Conservation (phyloP, 2,888 invertebrate species). For the Helicoverpa assulta region DNA sequence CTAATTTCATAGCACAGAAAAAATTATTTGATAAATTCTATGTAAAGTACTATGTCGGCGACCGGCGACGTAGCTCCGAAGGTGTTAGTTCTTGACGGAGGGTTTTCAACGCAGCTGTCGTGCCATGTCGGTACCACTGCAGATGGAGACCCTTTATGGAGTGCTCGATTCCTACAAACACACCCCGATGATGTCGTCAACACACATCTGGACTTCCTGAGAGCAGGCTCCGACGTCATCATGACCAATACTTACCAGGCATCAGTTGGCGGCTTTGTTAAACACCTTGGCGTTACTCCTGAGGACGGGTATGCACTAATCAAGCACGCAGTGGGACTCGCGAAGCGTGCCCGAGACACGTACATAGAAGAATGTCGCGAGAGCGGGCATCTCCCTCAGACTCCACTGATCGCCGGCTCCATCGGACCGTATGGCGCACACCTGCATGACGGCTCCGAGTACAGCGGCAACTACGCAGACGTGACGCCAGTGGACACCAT, state of each 20-base stretch:
- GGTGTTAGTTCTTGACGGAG: slow-evolving; percentile 91
- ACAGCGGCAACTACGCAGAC: slow-evolving; percentile 94
- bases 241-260: slow-evolving; percentile 97
- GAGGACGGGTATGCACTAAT: slow-evolving; percentile 93
- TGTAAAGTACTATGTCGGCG: slow-evolving; percentile 31
- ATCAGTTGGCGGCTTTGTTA: slow-evolving; percentile 93
- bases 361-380: slow-evolving; percentile 87
- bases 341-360: slow-evolving; percentile 92
- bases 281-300: slow-evolving; percentile 92
- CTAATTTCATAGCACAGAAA: background rate
- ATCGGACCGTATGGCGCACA: slow-evolving; percentile 98
- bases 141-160: slow-evolving; percentile 97
- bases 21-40: background rate
- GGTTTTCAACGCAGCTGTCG: slow-evolving; percentile 95
- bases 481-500: slow-evolving; percentile 91
- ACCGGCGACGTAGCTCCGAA: slow-evolving; percentile 47
- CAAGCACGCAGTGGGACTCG: slow-evolving; percentile 92
- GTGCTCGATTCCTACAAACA: slow-evolving; percentile 94
- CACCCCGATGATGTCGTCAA: slow-evolving; percentile 93
- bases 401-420: slow-evolving; percentile 94
- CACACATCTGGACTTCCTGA: slow-evolving; percentile 95
- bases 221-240: slow-evolving; percentile 96
- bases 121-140: slow-evolving; percentile 92
- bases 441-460: slow-evolving; percentile 97
- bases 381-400: slow-evolving; percentile 53